Evolutionary conservation across 2,888 invertebrate genomes (phyloP).

Genomic region (Macrosoma leucophasiata): DNA sequence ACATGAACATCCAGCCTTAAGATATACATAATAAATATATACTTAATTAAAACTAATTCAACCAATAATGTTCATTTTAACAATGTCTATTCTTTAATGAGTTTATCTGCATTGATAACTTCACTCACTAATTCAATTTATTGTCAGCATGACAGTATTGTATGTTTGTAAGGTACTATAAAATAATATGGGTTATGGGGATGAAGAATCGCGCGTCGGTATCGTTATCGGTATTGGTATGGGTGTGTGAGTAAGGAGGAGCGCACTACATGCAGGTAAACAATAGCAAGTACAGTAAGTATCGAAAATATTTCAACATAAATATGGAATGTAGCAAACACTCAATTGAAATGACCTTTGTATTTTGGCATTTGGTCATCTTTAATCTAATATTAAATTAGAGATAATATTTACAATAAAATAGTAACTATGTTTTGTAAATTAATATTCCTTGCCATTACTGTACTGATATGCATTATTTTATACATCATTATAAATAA

Average conservation of each 20-base stretch:
- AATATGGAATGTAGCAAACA: conserved; percentile 76
- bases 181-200: conserved; percentile 16
- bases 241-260: conserved; percentile 9
- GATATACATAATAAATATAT: conserved; percentile 56
- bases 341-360: conserved; percentile 70
- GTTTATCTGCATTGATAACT: conserved; percentile 49
- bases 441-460: conserved; percentile 64
- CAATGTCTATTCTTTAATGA: conserved; percentile 62
- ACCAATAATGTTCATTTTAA: conserved; percentile 46
- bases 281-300: conserved; percentile 47
- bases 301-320: conserved; percentile 72
- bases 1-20: conserved; percentile 35
- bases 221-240: conserved; percentile 4
- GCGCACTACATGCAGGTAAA: conserved; percentile 22
- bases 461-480: conserved; percentile 70
- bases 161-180: conserved; percentile 18
- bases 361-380: conserved; percentile 59
- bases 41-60: conserved; percentile 58
- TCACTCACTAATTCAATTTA: conserved; percentile 49
- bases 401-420: conserved; percentile 72
- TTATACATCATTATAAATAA: conserved; percentile 57
- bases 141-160: conserved; percentile 37
- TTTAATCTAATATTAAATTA: conserved; percentile 69
- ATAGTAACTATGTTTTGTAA: conserved; percentile 70
- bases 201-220: conserved; percentile 6